Evolutionary conservation across 2,797 vertebrate genomes (phyloP), one percentile per base, ranked within the genome.

Genomic region (Eidolon dupreanum): DNA sequence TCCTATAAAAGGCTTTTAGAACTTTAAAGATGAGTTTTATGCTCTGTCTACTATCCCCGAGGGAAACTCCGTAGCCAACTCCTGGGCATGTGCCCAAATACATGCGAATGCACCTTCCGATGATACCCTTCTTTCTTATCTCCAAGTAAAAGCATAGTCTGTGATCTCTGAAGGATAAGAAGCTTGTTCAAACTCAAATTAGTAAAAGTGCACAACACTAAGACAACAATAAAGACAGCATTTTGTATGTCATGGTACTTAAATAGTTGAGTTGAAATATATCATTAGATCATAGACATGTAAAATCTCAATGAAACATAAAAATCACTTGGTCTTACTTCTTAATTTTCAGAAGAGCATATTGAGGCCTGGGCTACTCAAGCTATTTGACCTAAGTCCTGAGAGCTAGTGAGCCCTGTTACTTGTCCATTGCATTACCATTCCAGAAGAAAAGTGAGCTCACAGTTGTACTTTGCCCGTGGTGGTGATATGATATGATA

Each of bases 1-100:
- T 92, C 96, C 91, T 96, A 61, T 90, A 82, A 95, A 96, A 84
- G 49, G 78, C 43, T 93, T 97, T 97, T 91, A 87, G 90, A 94
- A 97, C 61, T 91, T 86, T 93, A 91, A 97, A 97, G 92, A 91
- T 97, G 66, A 90, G 53, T 92, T 97, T 97, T 96, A 91, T 96
- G 66, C 83, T 89, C 49, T 96, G 66, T 95, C 90, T 96, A 74
- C 38, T 94, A 53, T 73, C 19, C 90, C 71, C 63, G 68, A 74
- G 96, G 73, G 71, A 97, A 91, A 91, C n/a, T 28, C 22, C 17
- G 19, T 9, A 89, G 71, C 86, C 93, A 82, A 20, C 59, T 93
- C 17, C 86, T 85, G 75, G 93, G 53, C 86, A 84, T 65, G 36
- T 63, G 79, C 84, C 92, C 94, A 96, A 89, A 79, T 63, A 8